phyloP scores from a whole-genome alignment of 2,113 vertebrate species.

The Rhabdomys dilectus region DNA sequence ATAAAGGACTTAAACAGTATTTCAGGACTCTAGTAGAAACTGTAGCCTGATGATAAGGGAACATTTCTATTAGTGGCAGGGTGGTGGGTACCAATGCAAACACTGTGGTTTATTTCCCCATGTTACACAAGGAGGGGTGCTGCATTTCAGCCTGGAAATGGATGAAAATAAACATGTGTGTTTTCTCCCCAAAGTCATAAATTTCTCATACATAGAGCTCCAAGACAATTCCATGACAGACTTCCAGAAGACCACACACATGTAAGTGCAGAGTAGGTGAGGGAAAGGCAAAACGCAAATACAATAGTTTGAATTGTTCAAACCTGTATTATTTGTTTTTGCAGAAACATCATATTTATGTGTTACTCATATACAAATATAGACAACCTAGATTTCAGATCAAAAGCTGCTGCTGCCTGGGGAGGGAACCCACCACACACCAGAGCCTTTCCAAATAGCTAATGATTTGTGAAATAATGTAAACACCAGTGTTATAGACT shows the following conservation, averaged over 20 bases:
- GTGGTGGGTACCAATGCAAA: neutral
- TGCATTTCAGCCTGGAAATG: slow-evolving; percentile 32
- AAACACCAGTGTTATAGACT: neutral
- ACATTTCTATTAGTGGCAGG: neutral
- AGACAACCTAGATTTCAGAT: slow-evolving; percentile 8
- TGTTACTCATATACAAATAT: neutral
- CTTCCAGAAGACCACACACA: neutral
- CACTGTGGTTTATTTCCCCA: slow-evolving; percentile 1
- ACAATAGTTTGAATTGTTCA: slow-evolving; percentile 9
- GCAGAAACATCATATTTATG: neutral
- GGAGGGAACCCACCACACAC: neutral
- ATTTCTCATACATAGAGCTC: neutral
- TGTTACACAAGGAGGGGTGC: neutral
- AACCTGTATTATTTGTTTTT: slow-evolving; percentile 15
- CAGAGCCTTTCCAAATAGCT: neutral
- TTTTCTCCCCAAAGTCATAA: neutral
- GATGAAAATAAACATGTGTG: neutral
- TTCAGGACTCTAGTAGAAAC: slow-evolving; percentile 9
- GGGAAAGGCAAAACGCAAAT: neutral
- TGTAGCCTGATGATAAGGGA: neutral
- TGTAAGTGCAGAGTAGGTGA: neutral
- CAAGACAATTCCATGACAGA: neutral
- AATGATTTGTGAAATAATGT: neutral
- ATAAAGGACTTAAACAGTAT: neutral
- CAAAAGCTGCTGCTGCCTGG: neutral